Base-by-base conservation (phyloP, 2,113 vertebrate species). In the Calyptomena viridis region DNA sequence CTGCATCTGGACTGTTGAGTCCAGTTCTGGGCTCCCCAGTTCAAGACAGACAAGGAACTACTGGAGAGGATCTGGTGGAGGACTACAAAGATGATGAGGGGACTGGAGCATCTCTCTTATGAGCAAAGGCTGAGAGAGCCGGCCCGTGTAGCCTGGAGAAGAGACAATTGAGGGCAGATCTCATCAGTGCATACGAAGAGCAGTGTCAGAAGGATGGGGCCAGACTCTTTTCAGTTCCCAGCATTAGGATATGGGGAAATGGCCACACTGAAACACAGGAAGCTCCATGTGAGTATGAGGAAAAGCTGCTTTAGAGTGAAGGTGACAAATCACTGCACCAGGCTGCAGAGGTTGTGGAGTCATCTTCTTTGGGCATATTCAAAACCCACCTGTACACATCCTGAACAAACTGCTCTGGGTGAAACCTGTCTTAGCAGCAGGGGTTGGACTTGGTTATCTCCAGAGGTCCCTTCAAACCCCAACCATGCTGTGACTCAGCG, bases 121-220 rank as follows among this genome's bases (percentile, higher is more conserved):
- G 47, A 49, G 40, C 35, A 60, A 53, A 68, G 53, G 21, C 16
- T 75, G 46, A 82, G 13, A 68, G 33, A 60, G 24, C 14, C 2
- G 0, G 30, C 17, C 24, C 53, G 16, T 14, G n/a, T 6, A 42
- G 30, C 27, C 47, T 20, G 35, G 25, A 31, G 21, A 68, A 47
- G 47, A 55, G 17, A 40, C 6, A 15, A 35, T n/a, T 66, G 14
- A 42, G 17, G 35, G 30, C 9, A 22, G 30, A 55, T 40, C 17
- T 27, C 9, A 56, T 11, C 47, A 49, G 37, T 20, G 8, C 6
- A 35, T 31, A 42, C 17, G 55, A 62, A 69, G 13, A n/a, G 63
- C 1, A 2, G 21, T 40, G n/a, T 23, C 35, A 89, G 31, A 30
- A 17, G n/a, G 16, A 82, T 0, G 0, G 39, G 16, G 4, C 8